These are phyloP conservation scores for Xenopus laevis DNA, from an alignment of 2,113 vertebrate genomes.

Conservation along the genomic window DNA sequence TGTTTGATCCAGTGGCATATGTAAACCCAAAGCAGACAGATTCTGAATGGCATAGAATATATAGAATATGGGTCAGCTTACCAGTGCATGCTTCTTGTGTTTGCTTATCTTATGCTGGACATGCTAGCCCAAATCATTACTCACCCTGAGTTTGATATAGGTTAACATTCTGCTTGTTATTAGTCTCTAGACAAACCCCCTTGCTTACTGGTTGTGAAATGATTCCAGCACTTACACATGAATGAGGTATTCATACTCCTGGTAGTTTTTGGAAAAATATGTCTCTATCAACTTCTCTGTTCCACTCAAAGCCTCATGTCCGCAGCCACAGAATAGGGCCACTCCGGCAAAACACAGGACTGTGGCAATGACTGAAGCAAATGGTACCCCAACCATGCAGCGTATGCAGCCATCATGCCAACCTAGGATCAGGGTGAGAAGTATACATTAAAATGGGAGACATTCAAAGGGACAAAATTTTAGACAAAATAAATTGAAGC, in stretches of 20 bases:
- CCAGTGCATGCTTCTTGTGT: too few species aligned
- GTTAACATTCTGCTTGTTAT: too few species aligned
- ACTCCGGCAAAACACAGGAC: slow-evolving; percentile 94
- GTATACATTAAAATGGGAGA: background rate
- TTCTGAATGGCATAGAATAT: too few species aligned
- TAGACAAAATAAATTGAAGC: background rate
- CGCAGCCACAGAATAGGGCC: slow-evolving; percentile 94
- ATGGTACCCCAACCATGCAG: slow-evolving; percentile 89
- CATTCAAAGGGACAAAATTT: background rate
- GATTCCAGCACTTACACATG: slow-evolving; percentile 76
- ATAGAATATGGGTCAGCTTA: too few species aligned
- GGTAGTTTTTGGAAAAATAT: slow-evolving; percentile 91
- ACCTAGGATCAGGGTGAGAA: slow-evolving; percentile 62
- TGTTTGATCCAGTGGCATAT: too few species aligned
- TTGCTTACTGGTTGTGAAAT: background rate
- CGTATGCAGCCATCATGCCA: slow-evolving; percentile 93
- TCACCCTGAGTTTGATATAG: too few species aligned
- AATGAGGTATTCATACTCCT: slow-evolving; percentile 90
- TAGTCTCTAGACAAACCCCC: too few species aligned
- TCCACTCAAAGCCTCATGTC: slow-evolving; percentile 94
- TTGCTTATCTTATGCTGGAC: too few species aligned
- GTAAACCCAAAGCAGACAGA: too few species aligned
- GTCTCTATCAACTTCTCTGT: slow-evolving; percentile 91
- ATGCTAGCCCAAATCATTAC: too few species aligned
- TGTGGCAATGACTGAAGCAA: slow-evolving; percentile 90